Evolutionary conservation across 2,113 vertebrate genomes (phyloP).

Genomic region (Pseudonaja textilis): DNA sequence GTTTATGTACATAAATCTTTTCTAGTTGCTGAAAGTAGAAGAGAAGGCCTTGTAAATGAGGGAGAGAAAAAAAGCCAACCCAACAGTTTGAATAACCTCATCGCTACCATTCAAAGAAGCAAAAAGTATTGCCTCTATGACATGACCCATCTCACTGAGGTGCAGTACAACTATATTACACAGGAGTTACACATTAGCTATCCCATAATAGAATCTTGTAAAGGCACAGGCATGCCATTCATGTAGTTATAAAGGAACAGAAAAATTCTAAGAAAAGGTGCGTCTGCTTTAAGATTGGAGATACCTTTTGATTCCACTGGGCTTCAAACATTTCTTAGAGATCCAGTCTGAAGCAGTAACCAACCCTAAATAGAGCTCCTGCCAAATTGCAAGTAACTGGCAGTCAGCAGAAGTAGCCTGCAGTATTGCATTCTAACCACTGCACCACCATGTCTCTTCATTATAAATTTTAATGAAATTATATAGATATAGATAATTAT

Average conservation of each 20-base stretch:
- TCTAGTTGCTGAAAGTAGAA: neutral
- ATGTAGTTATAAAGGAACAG: neutral
- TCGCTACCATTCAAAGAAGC: neutral
- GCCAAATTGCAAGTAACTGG: too few species aligned
- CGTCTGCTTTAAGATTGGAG: neutral
- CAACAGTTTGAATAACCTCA: neutral
- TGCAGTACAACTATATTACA: neutral
- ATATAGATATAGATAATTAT: too few species aligned
- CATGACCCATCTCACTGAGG: neutral
- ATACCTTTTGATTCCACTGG: neutral
- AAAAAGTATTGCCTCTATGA: neutral
- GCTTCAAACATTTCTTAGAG: neutral
- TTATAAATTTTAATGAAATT: too few species aligned
- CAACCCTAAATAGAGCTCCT: neutral
- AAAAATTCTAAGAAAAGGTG: neutral
- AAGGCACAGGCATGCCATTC: neutral
- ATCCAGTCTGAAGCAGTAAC: neutral
- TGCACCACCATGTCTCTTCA: too few species aligned
- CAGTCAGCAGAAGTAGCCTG: too few species aligned
- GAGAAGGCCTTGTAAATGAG: neutral
- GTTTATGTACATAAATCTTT: neutral
- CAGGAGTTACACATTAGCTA: neutral
- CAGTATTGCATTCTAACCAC: too few species aligned
- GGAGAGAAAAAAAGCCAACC: neutral
- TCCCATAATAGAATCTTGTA: neutral